phyloP scores from a whole-genome alignment of 2,113 vertebrate species.

The Tringa solitaria region DNA sequence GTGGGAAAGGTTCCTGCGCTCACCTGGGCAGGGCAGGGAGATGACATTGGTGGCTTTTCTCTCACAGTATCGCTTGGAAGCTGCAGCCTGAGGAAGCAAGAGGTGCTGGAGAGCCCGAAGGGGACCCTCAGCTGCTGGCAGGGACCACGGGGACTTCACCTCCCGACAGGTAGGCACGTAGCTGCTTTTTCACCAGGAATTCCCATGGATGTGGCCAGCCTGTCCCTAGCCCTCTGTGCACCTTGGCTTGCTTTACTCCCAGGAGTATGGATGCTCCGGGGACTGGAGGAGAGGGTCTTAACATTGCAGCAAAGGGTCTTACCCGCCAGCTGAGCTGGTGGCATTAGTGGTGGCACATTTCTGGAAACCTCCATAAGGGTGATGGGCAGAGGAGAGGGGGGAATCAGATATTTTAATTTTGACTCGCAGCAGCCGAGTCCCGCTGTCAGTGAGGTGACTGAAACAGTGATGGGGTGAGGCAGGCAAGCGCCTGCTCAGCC shows the following conservation, averaged over 20 bases:
- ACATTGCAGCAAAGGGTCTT: not conserved
- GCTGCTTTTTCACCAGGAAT: not conserved
- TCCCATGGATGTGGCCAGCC: rapidly evolving
- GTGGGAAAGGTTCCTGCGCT: conserved; percentile 14
- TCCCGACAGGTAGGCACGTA: not conserved
- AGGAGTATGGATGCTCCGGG: not conserved
- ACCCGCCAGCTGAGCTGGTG: not conserved
- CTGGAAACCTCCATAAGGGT: not conserved
- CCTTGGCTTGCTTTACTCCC: not conserved
- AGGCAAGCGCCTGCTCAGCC: not conserved
- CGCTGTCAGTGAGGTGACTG: not conserved
- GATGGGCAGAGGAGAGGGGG: too few relatives aligned
- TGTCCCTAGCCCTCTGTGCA: too few relatives aligned
- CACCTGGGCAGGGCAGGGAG: not conserved
- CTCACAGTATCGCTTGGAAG: conserved; percentile 27
- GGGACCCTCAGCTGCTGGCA: not conserved
- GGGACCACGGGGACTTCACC: not conserved
- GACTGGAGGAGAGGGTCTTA: not conserved
- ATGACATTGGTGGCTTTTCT: conserved; percentile 11
- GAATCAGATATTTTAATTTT: not conserved
- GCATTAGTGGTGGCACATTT: not conserved
- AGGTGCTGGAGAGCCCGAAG: not conserved
- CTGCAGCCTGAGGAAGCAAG: not conserved
- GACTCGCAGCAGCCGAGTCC: rapidly evolving
- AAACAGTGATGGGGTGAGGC: not conserved